Evolutionary conservation across 2,888 invertebrate species (phyloP).

Genomic region (Boloria euphrosyne): DNA sequence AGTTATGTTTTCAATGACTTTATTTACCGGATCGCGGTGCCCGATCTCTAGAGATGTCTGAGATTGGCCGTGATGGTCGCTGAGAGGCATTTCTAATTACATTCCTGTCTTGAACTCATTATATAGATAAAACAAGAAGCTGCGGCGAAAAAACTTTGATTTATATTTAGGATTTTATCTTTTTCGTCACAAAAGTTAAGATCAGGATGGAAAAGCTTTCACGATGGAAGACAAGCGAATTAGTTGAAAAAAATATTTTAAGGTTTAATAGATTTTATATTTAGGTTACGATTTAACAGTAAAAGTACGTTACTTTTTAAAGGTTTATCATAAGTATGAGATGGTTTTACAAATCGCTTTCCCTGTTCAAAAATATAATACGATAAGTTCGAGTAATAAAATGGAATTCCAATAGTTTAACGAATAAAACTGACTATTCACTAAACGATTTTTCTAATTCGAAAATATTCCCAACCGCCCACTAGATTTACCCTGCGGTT

Average conservation of each 20-base stretch:
- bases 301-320: too few relatives aligned
- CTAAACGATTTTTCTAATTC: conserved; percentile 8
- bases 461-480: conserved; percentile 9
- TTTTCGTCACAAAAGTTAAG: conserved; percentile 3
- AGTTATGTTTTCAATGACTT: conserved; percentile 21
- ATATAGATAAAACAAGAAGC: conserved; percentile 25
- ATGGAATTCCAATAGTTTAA: not conserved
- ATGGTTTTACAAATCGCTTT: too few relatives aligned
- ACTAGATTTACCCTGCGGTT: conserved; percentile 4
- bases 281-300: too few relatives aligned
- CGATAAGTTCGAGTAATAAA: too few relatives aligned
- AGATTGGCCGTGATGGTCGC: conserved; percentile 13
- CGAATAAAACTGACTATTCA: not conserved
- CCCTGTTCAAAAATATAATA: too few relatives aligned
- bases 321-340: too few relatives aligned
- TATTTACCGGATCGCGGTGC: conserved; percentile 20
- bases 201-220: conserved; percentile 1
- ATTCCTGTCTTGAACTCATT: conserved; percentile 27
- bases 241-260: not conserved
- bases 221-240: conserved; percentile 1
- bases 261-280: too few relatives aligned
- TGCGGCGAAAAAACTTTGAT: conserved; percentile 16
- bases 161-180: conserved; percentile 11
- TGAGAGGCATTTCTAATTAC: conserved; percentile 32
- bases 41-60: conserved; percentile 22